These are phyloP conservation scores for Candoia aspera DNA, from an alignment of 2,113 vertebrate species.

Conservation along the genomic window DNA sequence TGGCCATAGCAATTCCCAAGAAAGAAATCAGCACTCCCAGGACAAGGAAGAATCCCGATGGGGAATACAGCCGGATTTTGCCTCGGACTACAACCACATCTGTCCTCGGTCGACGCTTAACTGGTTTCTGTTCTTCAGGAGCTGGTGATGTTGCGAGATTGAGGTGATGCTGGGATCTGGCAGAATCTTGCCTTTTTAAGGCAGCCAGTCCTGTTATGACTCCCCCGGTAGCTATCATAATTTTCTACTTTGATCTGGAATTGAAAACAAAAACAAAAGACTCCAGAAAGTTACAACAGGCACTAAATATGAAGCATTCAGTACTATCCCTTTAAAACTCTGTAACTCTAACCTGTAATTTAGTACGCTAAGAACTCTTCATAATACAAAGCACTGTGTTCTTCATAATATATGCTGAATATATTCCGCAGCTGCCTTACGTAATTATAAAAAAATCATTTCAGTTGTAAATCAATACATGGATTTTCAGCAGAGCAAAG, in stretches of 20 bases:
- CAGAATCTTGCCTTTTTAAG: constrained; percentile 95
- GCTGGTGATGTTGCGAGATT: constrained; percentile 64
- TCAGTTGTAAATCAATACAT: not conserved
- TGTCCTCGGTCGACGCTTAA: constrained; percentile 82
- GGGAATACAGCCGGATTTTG: constrained; percentile 92
- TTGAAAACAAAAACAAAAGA: constrained; percentile 43
- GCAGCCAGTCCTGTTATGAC: constrained; percentile 97
- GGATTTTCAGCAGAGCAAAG: not conserved
- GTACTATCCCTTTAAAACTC: not conserved
- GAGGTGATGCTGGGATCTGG: constrained; percentile 88
- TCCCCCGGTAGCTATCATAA: constrained; percentile 95
- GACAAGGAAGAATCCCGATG: constrained; percentile 94
- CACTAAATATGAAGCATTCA: not conserved
- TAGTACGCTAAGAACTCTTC: not conserved
- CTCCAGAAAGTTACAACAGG: not conserved
- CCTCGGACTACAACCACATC: constrained; percentile 95
- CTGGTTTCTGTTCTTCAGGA: constrained; percentile 76
- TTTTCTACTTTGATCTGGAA: constrained; percentile 62
- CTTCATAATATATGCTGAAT: not conserved
- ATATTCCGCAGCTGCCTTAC: no score
- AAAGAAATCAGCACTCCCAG: constrained; percentile 89
- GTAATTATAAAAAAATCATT: not conserved
- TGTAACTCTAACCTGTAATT: not conserved
- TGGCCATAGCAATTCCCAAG: constrained; percentile 92
- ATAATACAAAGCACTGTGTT: not conserved